These are phyloP conservation scores for Bombus impatiens DNA, from an alignment of 1,140 invertebrate genomes.

Conservation along the genomic window DNA sequence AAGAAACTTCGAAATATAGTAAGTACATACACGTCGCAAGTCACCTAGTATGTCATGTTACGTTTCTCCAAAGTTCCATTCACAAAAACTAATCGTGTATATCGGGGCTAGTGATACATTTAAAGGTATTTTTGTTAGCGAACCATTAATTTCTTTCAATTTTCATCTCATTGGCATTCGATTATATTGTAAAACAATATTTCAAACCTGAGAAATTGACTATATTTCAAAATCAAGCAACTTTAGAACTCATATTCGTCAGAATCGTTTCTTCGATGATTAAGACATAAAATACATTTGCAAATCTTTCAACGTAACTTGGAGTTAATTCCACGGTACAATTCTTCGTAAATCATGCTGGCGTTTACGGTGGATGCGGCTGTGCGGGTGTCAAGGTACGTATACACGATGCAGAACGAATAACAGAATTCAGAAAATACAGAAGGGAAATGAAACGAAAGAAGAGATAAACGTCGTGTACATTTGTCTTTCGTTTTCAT, in stretches of 20 bases:
- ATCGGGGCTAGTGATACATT: neutral
- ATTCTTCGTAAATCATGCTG: slow-evolving; percentile 14
- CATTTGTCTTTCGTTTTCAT: slow-evolving; percentile 4
- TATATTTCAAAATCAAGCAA: neutral
- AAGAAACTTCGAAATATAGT: neutral
- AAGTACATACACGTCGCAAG: neutral
- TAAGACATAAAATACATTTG: neutral
- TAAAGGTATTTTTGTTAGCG: neutral
- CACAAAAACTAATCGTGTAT: neutral
- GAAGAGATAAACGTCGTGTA: neutral
- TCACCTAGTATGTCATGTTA: too few species aligned
- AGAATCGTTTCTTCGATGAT: neutral
- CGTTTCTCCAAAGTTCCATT: neutral
- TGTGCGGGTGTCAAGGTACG: slow-evolving; percentile 54
- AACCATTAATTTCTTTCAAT: neutral
- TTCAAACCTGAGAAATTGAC: neutral
- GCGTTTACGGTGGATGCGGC: slow-evolving; percentile 43
- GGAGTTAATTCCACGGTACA: too few species aligned
- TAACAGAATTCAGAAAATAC: slow-evolving; percentile 13
- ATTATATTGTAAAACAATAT: neutral
- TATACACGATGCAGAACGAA: slow-evolving; percentile 45
- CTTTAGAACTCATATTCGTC: too few species aligned
- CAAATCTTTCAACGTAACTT: neutral
- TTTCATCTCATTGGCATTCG: neutral
- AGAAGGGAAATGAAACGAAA: slow-evolving; percentile 7